A percentile compares a stretch with the other conserved stretches of the same genome.
Conservation (phyloP, 1,140 invertebrate species). For the Schlechtendalia chinensis region DNA sequence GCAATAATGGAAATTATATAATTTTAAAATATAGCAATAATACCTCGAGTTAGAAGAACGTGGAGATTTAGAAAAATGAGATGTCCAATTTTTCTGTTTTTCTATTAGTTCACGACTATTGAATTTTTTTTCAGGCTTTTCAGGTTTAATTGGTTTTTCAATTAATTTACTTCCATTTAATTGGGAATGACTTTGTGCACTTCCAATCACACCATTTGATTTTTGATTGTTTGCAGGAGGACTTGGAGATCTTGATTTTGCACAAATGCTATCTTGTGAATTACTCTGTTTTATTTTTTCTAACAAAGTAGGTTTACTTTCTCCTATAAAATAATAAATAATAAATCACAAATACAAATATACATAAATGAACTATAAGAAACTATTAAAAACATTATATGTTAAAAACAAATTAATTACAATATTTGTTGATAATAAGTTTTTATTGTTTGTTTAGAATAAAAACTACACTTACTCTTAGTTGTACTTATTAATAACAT, state of each 20-base stretch:
- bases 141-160: slow-evolving; percentile 64
- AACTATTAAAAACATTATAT: no score
- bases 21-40: background rate
- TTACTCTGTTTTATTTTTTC: slow-evolving; percentile 46
- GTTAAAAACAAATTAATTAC: no score
- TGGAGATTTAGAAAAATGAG: slow-evolving; percentile 75
- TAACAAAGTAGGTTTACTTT: slow-evolving; percentile 33
- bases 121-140: slow-evolving; percentile 77
- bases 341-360: background rate
- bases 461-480: no score
- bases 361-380: no score
- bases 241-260: slow-evolving; percentile 44
- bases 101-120: slow-evolving; percentile 83
- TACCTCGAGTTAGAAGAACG: slow-evolving; percentile 42
- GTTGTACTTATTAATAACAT: no score
- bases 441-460: no score
- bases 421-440: no score
- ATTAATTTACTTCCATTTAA: slow-evolving; percentile 35
- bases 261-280: slow-evolving; percentile 45
- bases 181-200: slow-evolving; percentile 30
- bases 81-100: slow-evolving; percentile 87
- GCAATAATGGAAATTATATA: no score
- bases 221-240: slow-evolving; percentile 29
- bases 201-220: slow-evolving; percentile 24
- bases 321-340: slow-evolving; percentile 11